Conservation (phyloP, 2,888 invertebrate genomes). For the Drosophila rubida region DNA sequence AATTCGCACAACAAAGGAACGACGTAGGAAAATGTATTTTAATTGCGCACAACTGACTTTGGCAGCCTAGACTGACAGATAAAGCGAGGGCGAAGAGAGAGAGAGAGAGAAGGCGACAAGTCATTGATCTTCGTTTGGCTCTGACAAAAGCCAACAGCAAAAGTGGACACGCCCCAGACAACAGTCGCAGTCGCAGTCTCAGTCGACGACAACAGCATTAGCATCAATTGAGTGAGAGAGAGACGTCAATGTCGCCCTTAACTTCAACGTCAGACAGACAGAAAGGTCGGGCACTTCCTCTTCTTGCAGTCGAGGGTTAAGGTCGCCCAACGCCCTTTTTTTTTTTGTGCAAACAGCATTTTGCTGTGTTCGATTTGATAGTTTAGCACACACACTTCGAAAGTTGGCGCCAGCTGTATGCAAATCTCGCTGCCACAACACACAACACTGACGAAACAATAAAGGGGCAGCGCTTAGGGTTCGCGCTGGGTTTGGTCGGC, state of each 20-base stretch:
- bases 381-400: conserved; percentile 29
- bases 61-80: conserved; percentile 15
- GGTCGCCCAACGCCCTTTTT: conserved; percentile 16
- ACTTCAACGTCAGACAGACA: conserved; percentile 31
- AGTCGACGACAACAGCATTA: conserved; percentile 12
- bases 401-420: conserved; percentile 55
- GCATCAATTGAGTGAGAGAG: conserved; percentile 12
- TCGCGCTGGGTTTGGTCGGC: neutral
- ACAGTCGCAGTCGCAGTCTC: too few relatives aligned
- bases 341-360: conserved; percentile 3
- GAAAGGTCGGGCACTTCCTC: conserved; percentile 40
- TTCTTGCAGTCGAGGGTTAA: conserved; percentile 27
- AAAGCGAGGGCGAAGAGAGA: neutral
- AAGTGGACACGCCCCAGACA: conserved; percentile 34
- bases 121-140: conserved; percentile 67
- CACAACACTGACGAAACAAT: too few relatives aligned
- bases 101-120: conserved; percentile 13
- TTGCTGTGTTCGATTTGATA: conserved; percentile 36
- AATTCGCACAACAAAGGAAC: conserved; percentile 26
- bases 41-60: conserved; percentile 39
- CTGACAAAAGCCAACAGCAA: conserved; percentile 27
- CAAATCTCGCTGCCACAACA: too few relatives aligned
- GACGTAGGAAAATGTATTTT: conserved; percentile 39
- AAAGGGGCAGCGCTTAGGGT: conserved; percentile 7
- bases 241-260: conserved; percentile 26